Evolutionary conservation across 2,888 invertebrate genomes (phyloP).

Genomic region (Nematopogon swammerdamellus): DNA sequence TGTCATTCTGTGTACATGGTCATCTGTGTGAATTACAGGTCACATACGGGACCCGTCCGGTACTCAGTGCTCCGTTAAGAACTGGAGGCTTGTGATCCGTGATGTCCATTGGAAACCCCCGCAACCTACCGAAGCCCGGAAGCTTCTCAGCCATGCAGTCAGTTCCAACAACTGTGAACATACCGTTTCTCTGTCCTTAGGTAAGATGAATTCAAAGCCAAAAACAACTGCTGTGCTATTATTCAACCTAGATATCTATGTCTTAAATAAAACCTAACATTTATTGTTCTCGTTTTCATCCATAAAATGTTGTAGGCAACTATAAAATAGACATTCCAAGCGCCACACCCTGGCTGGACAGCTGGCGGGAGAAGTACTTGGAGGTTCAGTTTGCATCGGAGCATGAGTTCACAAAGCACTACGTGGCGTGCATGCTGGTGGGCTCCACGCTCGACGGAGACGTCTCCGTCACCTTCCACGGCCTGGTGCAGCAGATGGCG

Average conservation of each 20-base stretch:
- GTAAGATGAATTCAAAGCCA: too few species aligned
- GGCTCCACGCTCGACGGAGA: constrained; percentile 69
- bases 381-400: constrained; percentile 87
- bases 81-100: constrained; percentile 73
- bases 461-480: constrained; percentile 79
- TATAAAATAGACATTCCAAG: constrained; percentile 68
- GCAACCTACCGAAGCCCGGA: constrained; percentile 77
- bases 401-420: constrained; percentile 94
- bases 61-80: constrained; percentile 65
- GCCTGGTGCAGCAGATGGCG: constrained; percentile 75
- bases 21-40: constrained; percentile 56
- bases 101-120: constrained; percentile 81
- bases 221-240: too few species aligned
- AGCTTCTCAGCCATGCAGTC: constrained; percentile 82
- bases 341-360: constrained; percentile 91
- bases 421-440: constrained; percentile 77
- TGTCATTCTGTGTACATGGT: too few species aligned
- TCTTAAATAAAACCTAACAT: too few species aligned
- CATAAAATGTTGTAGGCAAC: constrained; percentile 40
- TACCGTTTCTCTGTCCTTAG: constrained; percentile 53
- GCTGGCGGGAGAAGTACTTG: constrained; percentile 90
- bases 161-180: constrained; percentile 54
- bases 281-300: too few species aligned
- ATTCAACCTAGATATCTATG: too few species aligned
- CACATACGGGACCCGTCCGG: constrained; percentile 84